Conservation (phyloP, 2,888 invertebrate genomes). For the Spisula subtruncata region DNA sequence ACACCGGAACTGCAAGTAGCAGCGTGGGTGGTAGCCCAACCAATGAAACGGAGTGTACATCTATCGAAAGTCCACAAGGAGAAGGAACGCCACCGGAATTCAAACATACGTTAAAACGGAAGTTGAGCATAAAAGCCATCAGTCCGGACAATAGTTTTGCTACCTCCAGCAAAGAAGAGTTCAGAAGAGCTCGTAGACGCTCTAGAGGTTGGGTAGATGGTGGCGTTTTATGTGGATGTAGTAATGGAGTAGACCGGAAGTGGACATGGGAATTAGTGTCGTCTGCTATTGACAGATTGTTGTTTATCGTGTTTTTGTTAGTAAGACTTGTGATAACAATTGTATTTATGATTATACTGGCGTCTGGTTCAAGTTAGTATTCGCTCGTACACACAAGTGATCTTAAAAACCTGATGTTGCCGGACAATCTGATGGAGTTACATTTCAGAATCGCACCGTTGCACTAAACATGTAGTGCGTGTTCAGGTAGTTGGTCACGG, state of each 20-base stretch:
- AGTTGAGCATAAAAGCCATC: constrained; percentile 59
- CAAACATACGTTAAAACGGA: constrained; percentile 55
- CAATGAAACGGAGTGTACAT: constrained; percentile 50
- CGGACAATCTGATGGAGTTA: not conserved
- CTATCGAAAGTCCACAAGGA: constrained; percentile 51
- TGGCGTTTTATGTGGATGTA: constrained; percentile 63
- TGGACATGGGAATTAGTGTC: constrained; percentile 54
- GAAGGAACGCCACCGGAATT: constrained; percentile 56
- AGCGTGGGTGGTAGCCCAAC: constrained; percentile 20
- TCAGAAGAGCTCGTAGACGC: constrained; percentile 36
- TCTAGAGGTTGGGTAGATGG: constrained; percentile 56
- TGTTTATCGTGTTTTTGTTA: constrained; percentile 55
- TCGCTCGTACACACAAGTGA: not conserved
- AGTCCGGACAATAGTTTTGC: constrained; percentile 67
- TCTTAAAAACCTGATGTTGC: not conserved
- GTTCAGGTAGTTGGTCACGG: not conserved
- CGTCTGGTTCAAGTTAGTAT: constrained; percentile 50
- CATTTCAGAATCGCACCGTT: not conserved
- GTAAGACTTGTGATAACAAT: constrained; percentile 51
- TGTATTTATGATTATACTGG: constrained; percentile 53
- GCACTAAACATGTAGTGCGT: not conserved
- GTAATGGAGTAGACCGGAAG: constrained; percentile 52
- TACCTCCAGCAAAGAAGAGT: constrained; percentile 58
- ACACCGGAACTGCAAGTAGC: not conserved
- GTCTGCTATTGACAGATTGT: constrained; percentile 58